phyloP scores from a whole-genome alignment of 1,140 invertebrate genomes.

The Apis cerana region DNA sequence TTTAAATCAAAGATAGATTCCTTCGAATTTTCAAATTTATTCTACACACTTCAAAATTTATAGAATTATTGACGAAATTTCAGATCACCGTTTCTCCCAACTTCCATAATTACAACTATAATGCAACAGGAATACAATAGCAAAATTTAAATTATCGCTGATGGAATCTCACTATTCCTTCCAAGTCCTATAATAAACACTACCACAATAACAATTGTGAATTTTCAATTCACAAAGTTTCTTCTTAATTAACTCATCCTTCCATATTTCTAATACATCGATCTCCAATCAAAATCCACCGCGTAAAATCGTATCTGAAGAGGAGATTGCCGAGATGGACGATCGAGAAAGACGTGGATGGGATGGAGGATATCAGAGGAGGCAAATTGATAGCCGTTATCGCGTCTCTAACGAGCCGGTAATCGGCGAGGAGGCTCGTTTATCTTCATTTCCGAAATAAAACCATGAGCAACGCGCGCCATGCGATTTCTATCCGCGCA shows the following conservation, averaged over 20 bases:
- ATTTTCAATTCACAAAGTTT: too few relatives aligned
- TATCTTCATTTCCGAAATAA: conserved; percentile 71
- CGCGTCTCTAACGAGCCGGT: conserved; percentile 58
- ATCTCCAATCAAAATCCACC: conserved; percentile 5
- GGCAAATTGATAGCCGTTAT: conserved; percentile 47
- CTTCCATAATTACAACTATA: too few relatives aligned
- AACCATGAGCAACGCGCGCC: conserved; percentile 38
- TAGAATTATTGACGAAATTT: not conserved
- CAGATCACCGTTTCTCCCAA: not conserved
- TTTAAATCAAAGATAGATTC: too few relatives aligned
- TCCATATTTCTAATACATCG: not conserved
- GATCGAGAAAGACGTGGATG: not conserved
- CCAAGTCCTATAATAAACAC: too few relatives aligned
- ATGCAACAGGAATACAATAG: too few relatives aligned
- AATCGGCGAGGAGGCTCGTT: conserved; percentile 63
- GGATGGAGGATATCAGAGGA: conserved; percentile 18
- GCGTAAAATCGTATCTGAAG: conserved; percentile 23
- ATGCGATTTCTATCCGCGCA: conserved; percentile 20
- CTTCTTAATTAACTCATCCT: not conserved
- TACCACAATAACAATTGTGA: too few relatives aligned
- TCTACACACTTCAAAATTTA: too few relatives aligned
- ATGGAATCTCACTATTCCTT: too few relatives aligned
- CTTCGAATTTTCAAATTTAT: too few relatives aligned
- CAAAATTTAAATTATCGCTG: too few relatives aligned
- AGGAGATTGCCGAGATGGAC: conserved; percentile 40